Conservation (phyloP, 2,113 vertebrate species). For the Leptocoma aspasia region DNA sequence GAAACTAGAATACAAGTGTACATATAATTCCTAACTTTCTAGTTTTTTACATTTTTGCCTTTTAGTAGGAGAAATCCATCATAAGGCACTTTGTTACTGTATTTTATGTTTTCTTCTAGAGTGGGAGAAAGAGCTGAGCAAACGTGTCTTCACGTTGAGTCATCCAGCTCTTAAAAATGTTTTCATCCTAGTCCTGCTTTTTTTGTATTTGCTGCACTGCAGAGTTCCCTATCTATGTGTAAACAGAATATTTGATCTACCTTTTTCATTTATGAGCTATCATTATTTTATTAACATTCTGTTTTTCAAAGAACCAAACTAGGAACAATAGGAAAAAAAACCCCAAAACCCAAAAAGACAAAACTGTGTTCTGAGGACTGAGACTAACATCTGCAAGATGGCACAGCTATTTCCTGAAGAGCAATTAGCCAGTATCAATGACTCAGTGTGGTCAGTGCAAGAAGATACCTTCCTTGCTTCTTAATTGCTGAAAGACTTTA, state of each 20-base stretch:
- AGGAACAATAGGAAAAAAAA: neutral
- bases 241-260: neutral
- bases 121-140: neutral
- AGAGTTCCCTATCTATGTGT: neutral
- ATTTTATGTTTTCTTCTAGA: neutral
- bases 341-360: neutral
- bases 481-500: neutral
- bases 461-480: neutral
- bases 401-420: neutral
- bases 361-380: neutral
- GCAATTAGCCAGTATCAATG: neutral
- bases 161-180: neutral
- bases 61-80: neutral
- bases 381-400: neutral
- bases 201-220: neutral
- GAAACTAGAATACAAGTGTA: neutral
- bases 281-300: neutral
- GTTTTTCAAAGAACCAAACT: neutral
- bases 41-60: neutral
- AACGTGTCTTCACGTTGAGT: neutral
- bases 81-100: neutral
- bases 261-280: neutral
- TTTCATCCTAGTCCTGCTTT: neutral
- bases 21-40: neutral
- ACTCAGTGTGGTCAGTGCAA: neutral